A percentile compares a stretch with the other conserved stretches of the same genome.
Evolutionary conservation across 2,888 invertebrate species (phyloP).

Genomic region (Parasteatoda lunata): DNA sequence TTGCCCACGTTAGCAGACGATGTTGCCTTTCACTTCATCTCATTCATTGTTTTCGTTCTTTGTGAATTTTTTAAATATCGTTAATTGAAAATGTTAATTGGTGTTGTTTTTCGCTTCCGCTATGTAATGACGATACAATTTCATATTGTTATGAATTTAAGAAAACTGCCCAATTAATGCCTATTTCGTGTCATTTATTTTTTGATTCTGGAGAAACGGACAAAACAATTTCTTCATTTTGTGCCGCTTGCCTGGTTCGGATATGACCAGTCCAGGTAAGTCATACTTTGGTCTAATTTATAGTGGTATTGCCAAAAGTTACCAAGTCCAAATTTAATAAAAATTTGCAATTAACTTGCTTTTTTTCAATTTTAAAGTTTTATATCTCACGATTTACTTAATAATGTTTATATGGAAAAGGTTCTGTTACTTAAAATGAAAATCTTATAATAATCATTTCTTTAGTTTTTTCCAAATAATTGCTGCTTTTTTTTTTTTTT

Average conservation of each 20-base stretch:
- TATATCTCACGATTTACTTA: too few relatives aligned
- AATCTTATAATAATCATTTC: too few relatives aligned
- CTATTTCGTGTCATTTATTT: neutral
- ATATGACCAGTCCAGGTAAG: slow-evolving; percentile 66
- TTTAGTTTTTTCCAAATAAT: too few relatives aligned
- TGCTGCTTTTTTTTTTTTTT: too few relatives aligned
- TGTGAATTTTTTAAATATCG: neutral
- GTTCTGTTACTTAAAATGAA: too few relatives aligned
- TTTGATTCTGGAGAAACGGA: neutral
- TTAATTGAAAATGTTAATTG: neutral
- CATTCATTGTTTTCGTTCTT: neutral
- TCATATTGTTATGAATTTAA: neutral
- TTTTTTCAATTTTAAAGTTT: too few relatives aligned
- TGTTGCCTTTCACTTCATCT: slow-evolving; percentile 8
- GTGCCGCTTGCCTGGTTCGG: slow-evolving; percentile 51
- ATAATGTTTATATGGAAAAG: too few relatives aligned
- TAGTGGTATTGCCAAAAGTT: too few relatives aligned
- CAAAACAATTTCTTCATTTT: slow-evolving; percentile 14
- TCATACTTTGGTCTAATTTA: neutral
- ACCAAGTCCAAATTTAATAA: too few relatives aligned
- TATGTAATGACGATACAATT: too few relatives aligned
- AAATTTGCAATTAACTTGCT: too few relatives aligned
- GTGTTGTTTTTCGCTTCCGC: neutral
- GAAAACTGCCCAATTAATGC: neutral
- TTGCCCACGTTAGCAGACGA: slow-evolving; percentile 54